A percentile compares a stretch with the other conserved stretches of the same genome.
These are phyloP conservation scores for Corydoras maculifer DNA, from an alignment of 2,113 vertebrate species.

Conservation along the genomic window DNA sequence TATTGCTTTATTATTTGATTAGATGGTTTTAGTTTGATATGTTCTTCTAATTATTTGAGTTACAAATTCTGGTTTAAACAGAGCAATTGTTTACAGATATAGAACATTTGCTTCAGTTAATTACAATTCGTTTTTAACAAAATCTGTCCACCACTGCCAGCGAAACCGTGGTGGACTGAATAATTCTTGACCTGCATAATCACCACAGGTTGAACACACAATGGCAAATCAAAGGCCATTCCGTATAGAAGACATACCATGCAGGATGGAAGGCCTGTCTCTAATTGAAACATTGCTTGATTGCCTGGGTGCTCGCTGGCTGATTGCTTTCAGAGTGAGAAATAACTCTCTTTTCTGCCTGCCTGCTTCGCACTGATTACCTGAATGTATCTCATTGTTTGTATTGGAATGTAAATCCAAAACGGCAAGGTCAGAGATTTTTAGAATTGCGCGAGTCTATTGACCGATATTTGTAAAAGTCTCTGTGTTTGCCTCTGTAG, in stretches of 20 bases:
- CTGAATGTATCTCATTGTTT: conserved; percentile 56
- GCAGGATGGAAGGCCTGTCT: background rate
- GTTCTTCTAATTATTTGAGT: too few species aligned
- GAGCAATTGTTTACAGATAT: too few species aligned
- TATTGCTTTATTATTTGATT: too few species aligned
- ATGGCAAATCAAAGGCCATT: conserved; percentile 2
- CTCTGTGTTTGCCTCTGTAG: conserved; percentile 10
- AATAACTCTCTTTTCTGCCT: conserved; percentile 54
- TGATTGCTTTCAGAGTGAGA: conserved; percentile 63
- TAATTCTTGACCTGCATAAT: background rate
- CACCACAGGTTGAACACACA: background rate
- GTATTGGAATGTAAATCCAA: conserved; percentile 50
- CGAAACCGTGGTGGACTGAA: background rate
- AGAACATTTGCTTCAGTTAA: too few species aligned
- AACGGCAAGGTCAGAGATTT: conserved; percentile 16
- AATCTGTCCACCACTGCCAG: too few species aligned
- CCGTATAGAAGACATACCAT: background rate
- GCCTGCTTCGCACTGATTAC: conserved; percentile 57
- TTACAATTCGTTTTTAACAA: too few species aligned
- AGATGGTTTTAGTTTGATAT: too few species aligned
- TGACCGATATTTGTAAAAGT: conserved; percentile 28
- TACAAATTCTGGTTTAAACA: too few species aligned
- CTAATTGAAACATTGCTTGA: conserved; percentile 50
- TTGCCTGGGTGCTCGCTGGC: conserved; percentile 54
- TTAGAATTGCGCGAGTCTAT: conserved; percentile 21